Base-by-base conservation (phyloP, 2,888 invertebrate species). In the Acholoe squamosa region DNA sequence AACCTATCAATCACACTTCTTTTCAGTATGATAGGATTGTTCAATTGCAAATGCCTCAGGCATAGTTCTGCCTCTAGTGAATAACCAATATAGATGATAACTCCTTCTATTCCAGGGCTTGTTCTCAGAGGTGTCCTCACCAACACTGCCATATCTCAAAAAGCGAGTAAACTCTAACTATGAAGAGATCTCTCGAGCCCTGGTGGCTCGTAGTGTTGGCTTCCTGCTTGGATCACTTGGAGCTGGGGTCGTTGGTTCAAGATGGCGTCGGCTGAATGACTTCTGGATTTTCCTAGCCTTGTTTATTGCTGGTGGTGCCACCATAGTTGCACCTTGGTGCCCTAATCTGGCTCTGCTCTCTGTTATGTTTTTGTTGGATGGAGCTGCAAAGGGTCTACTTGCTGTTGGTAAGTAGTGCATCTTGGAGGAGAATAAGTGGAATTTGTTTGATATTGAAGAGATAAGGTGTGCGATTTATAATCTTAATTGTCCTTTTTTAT, bases 301-400 rank as follows among this genome's bases (percentile, higher is more conserved):
- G n/a, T 31, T 71, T 22, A 22, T 89, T n/a, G 91, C 89, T n/a
- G 91, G 84, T n/a, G 56, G 54, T 3, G 89, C 80, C 25, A 90
- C 90, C 43, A 89, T 84, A 25, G 67, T 52, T 54, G 91, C 90
- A 31, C 91, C 91, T 76, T 88, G 84, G 84, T 91, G 91, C 31
- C 89, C 89, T 12, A 84, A 67, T 31, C 80, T 91, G 51, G 31
- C 51, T 52, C 52, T 91, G 43, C 77, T 91, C n/a, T 84, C 80
- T 19, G 84, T 86, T 31, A 90, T 91, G 91, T 91, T 91, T 43
- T 84, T 56, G 84, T 19, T 91, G 28, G 91, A 91, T 76, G 91
- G 91, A 5, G 28, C 84, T n/a, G 89, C 61, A 43, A 91, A 91
- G 51, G 91, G 91, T 28, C n/a, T 91, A 12, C 80, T 89, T 19